Percentiles rank a stretch among this genome's conserved stretches.
These are phyloP conservation scores for Carpatolechia fugitivella DNA, from an alignment of 2,888 invertebrate species.

Conservation along the genomic window DNA sequence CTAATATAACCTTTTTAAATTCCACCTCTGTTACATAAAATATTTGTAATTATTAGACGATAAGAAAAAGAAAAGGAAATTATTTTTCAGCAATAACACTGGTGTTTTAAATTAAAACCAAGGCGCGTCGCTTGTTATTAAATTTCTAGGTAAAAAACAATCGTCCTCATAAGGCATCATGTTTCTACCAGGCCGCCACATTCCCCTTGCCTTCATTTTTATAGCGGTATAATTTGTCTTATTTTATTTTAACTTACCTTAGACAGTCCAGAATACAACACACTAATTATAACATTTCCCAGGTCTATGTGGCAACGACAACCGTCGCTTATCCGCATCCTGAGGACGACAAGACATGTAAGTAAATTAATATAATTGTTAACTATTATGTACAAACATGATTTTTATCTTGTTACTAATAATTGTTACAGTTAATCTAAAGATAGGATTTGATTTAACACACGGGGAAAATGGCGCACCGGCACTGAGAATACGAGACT, in stretches of 20 bases:
- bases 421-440: constrained; percentile 49
- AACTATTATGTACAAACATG: too few species aligned
- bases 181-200: constrained; percentile 33
- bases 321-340: constrained; percentile 28
- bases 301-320: constrained; percentile 31
- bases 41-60: background rate
- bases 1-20: constrained; percentile 2
- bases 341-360: constrained; percentile 37
- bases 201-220: constrained; percentile 36
- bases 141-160: constrained; percentile 21
- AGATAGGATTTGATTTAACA: constrained; percentile 57
- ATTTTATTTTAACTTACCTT: background rate
- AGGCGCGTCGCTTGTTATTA: constrained; percentile 33
- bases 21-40: background rate
- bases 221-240: constrained; percentile 36
- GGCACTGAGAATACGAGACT: constrained; percentile 44
- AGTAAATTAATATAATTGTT: constrained; percentile 20
- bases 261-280: background rate
- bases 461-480: constrained; percentile 46
- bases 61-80: background rate
- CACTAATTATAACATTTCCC: background rate
- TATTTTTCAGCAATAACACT: background rate
- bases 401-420: too few species aligned
- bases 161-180: constrained; percentile 33
- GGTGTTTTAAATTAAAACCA: constrained; percentile 59